Base-by-base conservation (phyloP, 2,888 invertebrate species). In the Napeogenes sylphis region DNA sequence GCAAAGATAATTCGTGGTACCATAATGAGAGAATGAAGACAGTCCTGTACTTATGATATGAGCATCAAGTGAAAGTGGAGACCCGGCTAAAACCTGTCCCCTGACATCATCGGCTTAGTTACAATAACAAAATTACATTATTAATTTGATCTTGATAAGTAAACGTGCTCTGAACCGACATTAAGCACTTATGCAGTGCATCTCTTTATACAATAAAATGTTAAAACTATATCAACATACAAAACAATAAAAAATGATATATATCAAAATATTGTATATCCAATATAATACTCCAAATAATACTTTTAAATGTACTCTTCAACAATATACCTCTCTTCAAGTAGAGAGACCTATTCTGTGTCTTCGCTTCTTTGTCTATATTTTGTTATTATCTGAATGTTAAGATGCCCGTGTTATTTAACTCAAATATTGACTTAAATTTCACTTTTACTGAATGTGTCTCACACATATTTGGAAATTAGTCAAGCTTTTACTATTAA, bases 391-490 rank as follows among this genome's bases (percentile, higher is more conserved):
- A 4, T 51, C 10, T 30, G 30, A 21, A 51, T n/a, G 32, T 14
- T 54, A 58, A 45, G 14, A 32, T 14, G 12, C 6, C 2, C 38
- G 8, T 32, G 75, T 72, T 68, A 71, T 72, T 72, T 74, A 76
- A 80, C 71, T 76, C 76, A 85, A 78, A 87, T 84, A 86, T 85
- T 85, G 77, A 77, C 81, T 64, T 76, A 78, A 86, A 82, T 87
- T 86, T 88, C 87, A 85, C 88, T 85, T 84, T 82, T 78, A 72
- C 73, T 68, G 62, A 65, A 62, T 62, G 68, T 63, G 68, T 65
- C 60, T 74, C 67, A 58, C 51, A 33, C 42, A 46, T 63, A 70
- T 70, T 68, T 63, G 62, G 63, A 63, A 66, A 76, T 76, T 76
- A 66, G 76, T 70, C 68, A 73, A 71, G 75, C 76, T 75, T 76